Evolutionary conservation across 2,113 vertebrate genomes (phyloP).

Genomic region (Serinus canaria): DNA sequence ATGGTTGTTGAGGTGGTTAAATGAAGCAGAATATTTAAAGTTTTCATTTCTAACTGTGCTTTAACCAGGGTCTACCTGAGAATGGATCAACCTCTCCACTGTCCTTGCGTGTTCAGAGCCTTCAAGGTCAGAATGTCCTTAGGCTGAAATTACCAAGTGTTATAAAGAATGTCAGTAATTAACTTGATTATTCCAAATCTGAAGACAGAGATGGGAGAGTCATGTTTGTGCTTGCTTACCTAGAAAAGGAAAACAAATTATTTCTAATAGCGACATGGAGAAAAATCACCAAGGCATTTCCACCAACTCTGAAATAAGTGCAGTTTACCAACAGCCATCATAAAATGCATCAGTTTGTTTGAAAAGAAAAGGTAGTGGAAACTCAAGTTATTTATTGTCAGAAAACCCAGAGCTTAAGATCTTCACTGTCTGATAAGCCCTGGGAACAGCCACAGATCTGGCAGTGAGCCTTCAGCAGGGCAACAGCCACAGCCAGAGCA

Average conservation of each 20-base stretch:
- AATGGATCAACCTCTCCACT: background rate
- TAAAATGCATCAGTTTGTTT: background rate
- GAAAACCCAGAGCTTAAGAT: background rate
- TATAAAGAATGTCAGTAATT: slow-evolving; percentile 21
- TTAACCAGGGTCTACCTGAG: background rate
- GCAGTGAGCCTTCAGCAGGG: background rate
- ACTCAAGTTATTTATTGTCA: background rate
- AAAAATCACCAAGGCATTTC: background rate
- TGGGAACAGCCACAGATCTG: background rate
- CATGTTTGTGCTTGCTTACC: background rate
- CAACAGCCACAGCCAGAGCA: background rate
- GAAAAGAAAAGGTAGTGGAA: background rate
- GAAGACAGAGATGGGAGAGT: background rate
- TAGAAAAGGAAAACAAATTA: background rate
- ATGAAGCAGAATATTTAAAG: background rate
- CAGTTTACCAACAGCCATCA: background rate
- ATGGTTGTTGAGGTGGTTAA: background rate
- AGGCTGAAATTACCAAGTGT: background rate
- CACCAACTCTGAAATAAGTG: background rate
- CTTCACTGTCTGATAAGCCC: background rate
- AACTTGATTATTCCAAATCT: background rate
- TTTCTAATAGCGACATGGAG: background rate
- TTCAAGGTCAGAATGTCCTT: background rate
- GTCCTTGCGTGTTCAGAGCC: background rate
- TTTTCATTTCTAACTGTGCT: background rate